Conservation (phyloP, 2,797 vertebrate genomes). For the Phrynocephalus forsythii region DNA sequence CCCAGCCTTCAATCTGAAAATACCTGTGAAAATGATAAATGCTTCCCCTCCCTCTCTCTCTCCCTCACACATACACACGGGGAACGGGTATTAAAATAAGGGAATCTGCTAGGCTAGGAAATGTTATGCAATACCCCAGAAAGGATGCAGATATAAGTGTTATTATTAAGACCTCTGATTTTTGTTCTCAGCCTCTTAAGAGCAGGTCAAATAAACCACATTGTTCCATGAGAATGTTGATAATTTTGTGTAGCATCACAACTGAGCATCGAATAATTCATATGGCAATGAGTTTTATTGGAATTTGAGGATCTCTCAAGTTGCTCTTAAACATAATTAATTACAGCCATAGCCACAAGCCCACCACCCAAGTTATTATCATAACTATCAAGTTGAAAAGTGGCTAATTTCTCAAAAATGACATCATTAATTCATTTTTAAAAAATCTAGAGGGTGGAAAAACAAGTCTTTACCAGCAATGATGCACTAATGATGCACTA, state of each 20-base stretch:
- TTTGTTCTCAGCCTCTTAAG: background rate
- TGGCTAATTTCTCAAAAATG: too few species aligned
- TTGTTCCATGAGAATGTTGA: background rate
- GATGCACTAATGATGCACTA: too few species aligned
- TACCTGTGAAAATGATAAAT: background rate
- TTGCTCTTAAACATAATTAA: too few species aligned
- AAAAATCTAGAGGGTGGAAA: too few species aligned
- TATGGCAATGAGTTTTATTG: background rate
- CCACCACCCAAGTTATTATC: too few species aligned
- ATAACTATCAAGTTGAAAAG: too few species aligned
- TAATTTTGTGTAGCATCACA: background rate
- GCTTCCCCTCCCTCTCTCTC: background rate
- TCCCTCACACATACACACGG: too few species aligned
- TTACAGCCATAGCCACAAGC: too few species aligned
- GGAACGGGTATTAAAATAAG: background rate
- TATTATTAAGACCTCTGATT: background rate
- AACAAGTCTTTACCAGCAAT: too few species aligned
- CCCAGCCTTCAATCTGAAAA: conserved; percentile 14
- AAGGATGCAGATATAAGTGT: background rate
- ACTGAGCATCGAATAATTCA: background rate
- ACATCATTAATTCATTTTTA: too few species aligned
- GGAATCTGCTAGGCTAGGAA: background rate
- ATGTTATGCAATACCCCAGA: background rate
- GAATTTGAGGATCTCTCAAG: background rate
- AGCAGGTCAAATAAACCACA: background rate